Evolutionary conservation across 1,140 invertebrate species (phyloP), one percentile per base, ranked within the genome.

Genomic region (Nasonia longicornis): DNA sequence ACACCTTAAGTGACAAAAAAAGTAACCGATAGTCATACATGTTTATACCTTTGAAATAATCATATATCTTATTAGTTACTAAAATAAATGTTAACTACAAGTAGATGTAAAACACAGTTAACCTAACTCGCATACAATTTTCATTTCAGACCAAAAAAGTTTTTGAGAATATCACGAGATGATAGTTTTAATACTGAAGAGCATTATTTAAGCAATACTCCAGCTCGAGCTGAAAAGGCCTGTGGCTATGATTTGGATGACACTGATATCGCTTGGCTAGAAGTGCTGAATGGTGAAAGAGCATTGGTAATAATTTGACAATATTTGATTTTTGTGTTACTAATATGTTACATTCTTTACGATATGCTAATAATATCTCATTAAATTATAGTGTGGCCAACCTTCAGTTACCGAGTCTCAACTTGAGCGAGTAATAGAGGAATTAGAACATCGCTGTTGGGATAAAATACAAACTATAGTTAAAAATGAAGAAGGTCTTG

Each of bases 181-280:
- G 95, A 96, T 86, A 94, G 95, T 86, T 98, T 96, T 90, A 94
- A 94, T 87, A 87, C 94, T 45, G 96, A 97, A 79, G 93, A 95
- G 84, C 97, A 98, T 91, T 93, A 95, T 86, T 91, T 98, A 83
- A 97, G 96, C 80, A 95, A 94, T 82, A 96, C 96, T 82, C 96
- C 96, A 75, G 92, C 96, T 48, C 92, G 95, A 89, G 95, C 97
- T 14, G 97, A 98, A 89, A 96, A 97, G 86, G 95, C 97, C 38
- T 98, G 97, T 91, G 94, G 95, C 80, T 99, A 99, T 91, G 98
- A 99, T 90, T 92, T 99, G 85, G 98, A 99, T 92, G 96, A 97
- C 85, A 93, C 95, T 82, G 98, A 99, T 92, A 94, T 96, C 73
- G 93, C 95, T 52, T 99, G 98, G 98, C 92, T 99, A 64, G 93